Percentiles rank a stretch among this genome's conserved stretches.
These are phyloP conservation scores for Catajapyx aquilonaris DNA, from an alignment of 1,140 invertebrate genomes.

Conservation along the genomic window DNA sequence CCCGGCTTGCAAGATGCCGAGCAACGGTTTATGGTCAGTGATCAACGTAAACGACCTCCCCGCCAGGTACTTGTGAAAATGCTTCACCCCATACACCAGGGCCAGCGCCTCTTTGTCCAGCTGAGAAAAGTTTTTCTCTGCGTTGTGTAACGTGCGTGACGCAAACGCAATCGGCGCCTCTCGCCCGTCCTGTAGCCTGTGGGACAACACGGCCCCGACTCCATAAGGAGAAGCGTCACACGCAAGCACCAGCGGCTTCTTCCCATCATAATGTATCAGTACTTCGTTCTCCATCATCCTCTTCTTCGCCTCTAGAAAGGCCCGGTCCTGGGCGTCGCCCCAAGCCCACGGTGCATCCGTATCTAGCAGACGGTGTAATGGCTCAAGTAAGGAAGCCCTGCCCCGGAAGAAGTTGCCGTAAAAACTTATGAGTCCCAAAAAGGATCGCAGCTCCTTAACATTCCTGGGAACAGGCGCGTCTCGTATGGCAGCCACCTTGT, in stretches of 20 bases:
- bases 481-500: conserved; percentile 16
- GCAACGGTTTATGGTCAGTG: conserved; percentile 21
- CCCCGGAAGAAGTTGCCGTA: conserved; percentile 17
- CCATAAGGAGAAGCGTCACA: conserved; percentile 17
- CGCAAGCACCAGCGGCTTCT: conserved; percentile 11
- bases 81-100: too few relatives aligned
- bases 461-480: conserved; percentile 14
- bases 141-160: conserved; percentile 14
- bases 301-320: conserved; percentile 9
- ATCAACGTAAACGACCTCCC: conserved; percentile 17
- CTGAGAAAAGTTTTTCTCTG: conserved; percentile 22
- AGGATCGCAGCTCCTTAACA: conserved; percentile 12
- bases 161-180: conserved; percentile 17
- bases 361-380: conserved; percentile 11
- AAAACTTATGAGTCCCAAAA: conserved; percentile 15
- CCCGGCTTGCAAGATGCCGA: conserved; percentile 14
- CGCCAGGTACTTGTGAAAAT: too few relatives aligned
- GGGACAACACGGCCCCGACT: conserved; percentile 17
- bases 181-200: conserved; percentile 13
- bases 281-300: conserved; percentile 2
- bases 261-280: conserved; percentile 8
- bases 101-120: conserved; percentile 24
- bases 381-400: conserved; percentile 9
- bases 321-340: conserved; percentile 6
- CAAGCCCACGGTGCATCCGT: conserved; percentile 13